phyloP scores from a whole-genome alignment of 2,797 vertebrate species.

The Margarornis squamiger region DNA sequence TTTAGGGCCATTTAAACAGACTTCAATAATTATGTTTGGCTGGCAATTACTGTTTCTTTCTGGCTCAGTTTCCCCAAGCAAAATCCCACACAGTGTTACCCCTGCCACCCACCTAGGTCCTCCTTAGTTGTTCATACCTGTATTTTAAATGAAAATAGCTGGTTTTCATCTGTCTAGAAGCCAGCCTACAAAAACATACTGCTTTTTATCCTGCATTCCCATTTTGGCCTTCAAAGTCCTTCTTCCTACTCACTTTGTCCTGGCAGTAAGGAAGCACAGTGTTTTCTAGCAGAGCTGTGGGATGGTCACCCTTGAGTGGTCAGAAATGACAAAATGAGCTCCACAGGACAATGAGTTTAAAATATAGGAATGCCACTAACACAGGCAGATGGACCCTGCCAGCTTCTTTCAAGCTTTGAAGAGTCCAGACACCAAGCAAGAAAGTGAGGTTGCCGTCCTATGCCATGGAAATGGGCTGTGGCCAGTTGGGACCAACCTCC shows the following conservation, averaged over 20 bases:
- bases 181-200: background rate
- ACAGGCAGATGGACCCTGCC: rapidly evolving
- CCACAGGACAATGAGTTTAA: background rate
- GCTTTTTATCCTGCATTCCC: background rate
- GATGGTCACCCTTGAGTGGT: background rate
- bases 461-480: background rate
- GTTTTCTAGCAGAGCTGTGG: background rate
- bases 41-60: background rate
- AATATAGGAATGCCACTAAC: background rate
- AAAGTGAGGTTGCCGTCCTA: rapidly evolving
- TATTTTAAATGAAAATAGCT: background rate
- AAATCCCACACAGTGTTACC: background rate
- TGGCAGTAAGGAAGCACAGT: background rate
- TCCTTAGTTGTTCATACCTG: background rate
- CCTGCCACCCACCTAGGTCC: background rate
- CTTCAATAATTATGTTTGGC: background rate
- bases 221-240: background rate
- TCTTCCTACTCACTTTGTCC: background rate
- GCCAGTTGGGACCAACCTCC: background rate
- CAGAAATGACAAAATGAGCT: background rate
- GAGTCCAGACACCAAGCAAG: background rate
- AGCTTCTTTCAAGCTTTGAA: background rate
- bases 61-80: background rate
- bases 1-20: background rate
- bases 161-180: background rate